Conservation (phyloP, 2,888 invertebrate species). For the Ectropis crepuscularia region DNA sequence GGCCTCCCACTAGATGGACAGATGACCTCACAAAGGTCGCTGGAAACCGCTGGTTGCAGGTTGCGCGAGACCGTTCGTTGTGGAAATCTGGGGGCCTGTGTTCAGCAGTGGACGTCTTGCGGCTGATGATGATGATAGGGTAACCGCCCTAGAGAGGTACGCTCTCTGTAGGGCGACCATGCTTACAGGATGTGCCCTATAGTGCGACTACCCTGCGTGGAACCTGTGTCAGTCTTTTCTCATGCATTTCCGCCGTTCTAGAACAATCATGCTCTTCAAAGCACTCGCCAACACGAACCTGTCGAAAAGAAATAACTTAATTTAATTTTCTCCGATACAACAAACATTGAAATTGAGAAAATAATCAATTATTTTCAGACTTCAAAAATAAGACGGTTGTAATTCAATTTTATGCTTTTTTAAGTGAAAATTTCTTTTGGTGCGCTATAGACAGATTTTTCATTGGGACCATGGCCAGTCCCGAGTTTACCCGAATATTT, state of each 20-base stretch:
- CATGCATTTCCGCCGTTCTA: conserved; percentile 76
- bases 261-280: conserved; percentile 69
- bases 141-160: neutral
- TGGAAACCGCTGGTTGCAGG: no score
- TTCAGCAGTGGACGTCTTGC: no score
- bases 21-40: no score
- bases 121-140: no score
- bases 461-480: no score
- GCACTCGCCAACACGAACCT: conserved; percentile 67
- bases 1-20: no score
- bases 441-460: no score
- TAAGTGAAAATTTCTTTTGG: no score
- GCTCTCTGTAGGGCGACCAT: neutral
- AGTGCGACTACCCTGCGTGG: conserved; percentile 45
- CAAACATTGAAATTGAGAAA: neutral
- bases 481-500: no score
- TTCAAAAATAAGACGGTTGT: neutral
- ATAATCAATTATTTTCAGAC: neutral
- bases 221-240: conserved; percentile 60
- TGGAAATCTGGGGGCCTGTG: no score
- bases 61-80: no score
- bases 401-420: neutral
- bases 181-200: neutral
- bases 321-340: no score
- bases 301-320: neutral